These are phyloP conservation scores for Omphaloscelis lunosa DNA, from an alignment of 2,888 invertebrate genomes.

Conservation along the genomic window DNA sequence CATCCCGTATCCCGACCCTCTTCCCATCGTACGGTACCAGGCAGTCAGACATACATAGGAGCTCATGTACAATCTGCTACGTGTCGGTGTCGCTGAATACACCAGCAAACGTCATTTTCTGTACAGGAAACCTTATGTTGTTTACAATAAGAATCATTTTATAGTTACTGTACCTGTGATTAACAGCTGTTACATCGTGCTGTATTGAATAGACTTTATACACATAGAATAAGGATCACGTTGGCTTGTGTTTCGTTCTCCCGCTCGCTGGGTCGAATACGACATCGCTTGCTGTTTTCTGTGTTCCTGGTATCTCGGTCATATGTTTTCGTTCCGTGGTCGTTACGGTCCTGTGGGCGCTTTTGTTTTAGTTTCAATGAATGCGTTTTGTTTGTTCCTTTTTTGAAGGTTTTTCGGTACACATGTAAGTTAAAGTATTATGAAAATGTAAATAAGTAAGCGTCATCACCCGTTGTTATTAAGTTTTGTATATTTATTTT, in stretches of 20 bases:
- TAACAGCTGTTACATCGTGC: neutral
- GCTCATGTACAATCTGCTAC: constrained; percentile 25
- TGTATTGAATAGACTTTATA: constrained; percentile 43
- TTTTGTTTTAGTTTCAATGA: constrained; percentile 58
- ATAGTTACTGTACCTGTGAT: neutral
- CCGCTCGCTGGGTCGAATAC: neutral
- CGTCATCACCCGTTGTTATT: neutral
- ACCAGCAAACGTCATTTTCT: constrained; percentile 1
- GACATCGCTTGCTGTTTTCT: constrained; percentile 60
- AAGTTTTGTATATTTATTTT: constrained; percentile 21
- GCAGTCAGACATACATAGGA: constrained; percentile 66
- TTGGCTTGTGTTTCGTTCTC: constrained; percentile 38
- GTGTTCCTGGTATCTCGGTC: constrained; percentile 74
- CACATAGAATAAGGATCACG: constrained; percentile 22
- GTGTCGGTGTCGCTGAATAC: constrained; percentile 24
- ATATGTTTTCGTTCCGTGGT: constrained; percentile 78
- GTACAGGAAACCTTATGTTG: constrained; percentile 10
- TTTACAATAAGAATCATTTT: constrained; percentile 39
- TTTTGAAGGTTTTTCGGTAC: neutral
- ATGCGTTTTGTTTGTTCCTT: constrained; percentile 14
- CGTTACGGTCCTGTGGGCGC: constrained; percentile 58
- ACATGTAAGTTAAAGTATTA: constrained; percentile 12
- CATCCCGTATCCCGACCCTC: constrained; percentile 79
- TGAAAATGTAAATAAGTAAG: neutral
- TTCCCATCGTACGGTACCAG: constrained; percentile 74